phyloP scores from a whole-genome alignment of 2,888 invertebrate species.

The Neocrepidodera transversa region DNA sequence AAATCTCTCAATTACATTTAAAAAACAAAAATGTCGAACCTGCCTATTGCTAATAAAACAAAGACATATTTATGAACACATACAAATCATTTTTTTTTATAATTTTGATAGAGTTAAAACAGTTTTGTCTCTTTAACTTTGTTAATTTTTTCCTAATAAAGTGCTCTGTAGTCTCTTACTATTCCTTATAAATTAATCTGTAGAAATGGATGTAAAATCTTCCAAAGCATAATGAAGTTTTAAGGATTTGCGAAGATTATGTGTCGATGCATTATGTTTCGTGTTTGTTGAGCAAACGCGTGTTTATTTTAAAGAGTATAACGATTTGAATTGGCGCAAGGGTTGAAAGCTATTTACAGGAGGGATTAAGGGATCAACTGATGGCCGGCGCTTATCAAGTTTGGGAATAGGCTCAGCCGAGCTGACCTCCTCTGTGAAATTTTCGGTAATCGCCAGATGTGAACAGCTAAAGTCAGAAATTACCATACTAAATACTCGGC shows the following conservation, averaged over 20 bases:
- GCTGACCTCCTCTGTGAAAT: constrained; percentile 26
- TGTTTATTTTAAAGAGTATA: constrained; percentile 33
- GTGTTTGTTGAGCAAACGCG: constrained; percentile 34
- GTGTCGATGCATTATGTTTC: constrained; percentile 22
- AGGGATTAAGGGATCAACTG: constrained; percentile 32
- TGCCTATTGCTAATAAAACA: too few relatives aligned
- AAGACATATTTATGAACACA: too few relatives aligned
- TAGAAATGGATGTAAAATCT: too few relatives aligned
- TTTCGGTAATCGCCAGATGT: constrained; percentile 23
- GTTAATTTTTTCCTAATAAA: too few relatives aligned
- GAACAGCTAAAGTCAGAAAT: constrained; percentile 29
- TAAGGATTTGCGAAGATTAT: constrained; percentile 29
- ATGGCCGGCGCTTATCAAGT: constrained; percentile 34
- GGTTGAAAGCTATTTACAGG: constrained; percentile 32
- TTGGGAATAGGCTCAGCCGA: constrained; percentile 26
- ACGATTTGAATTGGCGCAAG: constrained; percentile 25
- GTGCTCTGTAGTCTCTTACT: too few relatives aligned
- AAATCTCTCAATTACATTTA: too few relatives aligned
- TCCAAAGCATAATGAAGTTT: too few relatives aligned
- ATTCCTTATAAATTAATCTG: too few relatives aligned
- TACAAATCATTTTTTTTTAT: too few relatives aligned
- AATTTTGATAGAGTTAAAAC: too few relatives aligned
- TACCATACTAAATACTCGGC: constrained; percentile 25
- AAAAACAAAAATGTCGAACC: too few relatives aligned
- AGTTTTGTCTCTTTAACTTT: too few relatives aligned